Evolutionary conservation across 2,888 invertebrate genomes (phyloP).

Genomic region (Lasius fuliginosus): DNA sequence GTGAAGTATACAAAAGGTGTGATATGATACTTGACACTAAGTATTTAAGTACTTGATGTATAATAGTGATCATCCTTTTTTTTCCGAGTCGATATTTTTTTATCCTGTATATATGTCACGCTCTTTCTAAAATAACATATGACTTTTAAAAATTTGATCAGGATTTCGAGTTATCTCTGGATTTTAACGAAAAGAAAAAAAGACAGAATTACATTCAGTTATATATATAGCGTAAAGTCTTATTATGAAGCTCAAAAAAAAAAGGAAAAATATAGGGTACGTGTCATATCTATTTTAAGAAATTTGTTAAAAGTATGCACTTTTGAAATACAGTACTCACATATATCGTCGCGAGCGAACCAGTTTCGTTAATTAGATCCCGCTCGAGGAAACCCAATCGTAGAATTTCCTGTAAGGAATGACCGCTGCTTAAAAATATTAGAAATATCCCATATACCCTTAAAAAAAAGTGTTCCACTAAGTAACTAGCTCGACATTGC

Average conservation of each 20-base stretch:
- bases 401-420: slow-evolving; percentile 69
- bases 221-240: background rate
- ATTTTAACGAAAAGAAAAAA: background rate
- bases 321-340: background rate
- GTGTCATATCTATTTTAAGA: background rate
- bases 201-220: background rate
- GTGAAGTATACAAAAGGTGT: background rate
- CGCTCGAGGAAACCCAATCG: slow-evolving; percentile 69
- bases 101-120: background rate
- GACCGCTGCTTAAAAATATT: slow-evolving; percentile 79
- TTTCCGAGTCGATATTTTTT: slow-evolving; percentile 10
- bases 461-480: slow-evolving; percentile 78
- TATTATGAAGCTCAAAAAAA: background rate
- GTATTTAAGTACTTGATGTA: slow-evolving; percentile 52
- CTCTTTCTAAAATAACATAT: background rate
- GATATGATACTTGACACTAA: slow-evolving; percentile 12
- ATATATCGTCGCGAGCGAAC: background rate
- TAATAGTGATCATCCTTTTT: slow-evolving; percentile 12
- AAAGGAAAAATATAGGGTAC: background rate
- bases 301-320: background rate
- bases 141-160: background rate
- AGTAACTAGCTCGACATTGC: slow-evolving; percentile 85
- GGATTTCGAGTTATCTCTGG: background rate
- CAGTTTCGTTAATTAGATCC: slow-evolving; percentile 36
- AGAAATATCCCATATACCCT: slow-evolving; percentile 82